Evolutionary conservation across 2,888 invertebrate genomes (phyloP).

Genomic region (Agrotis exclamationis): DNA sequence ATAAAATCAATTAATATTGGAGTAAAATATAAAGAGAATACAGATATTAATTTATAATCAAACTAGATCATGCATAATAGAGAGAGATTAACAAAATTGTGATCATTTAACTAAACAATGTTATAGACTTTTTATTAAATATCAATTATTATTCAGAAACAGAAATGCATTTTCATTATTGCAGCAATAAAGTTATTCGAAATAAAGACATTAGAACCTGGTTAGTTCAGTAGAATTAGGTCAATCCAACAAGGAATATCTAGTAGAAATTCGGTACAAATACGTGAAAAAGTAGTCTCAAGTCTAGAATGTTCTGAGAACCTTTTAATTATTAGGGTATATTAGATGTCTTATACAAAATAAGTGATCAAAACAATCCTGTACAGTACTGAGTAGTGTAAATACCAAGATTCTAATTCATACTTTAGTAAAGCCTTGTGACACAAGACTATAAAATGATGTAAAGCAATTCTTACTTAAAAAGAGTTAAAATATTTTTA

Average conservation of each 20-base stretch:
- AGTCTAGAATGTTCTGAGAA: conserved; percentile 2
- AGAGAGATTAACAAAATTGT: conserved; percentile 58
- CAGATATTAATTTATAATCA: conserved; percentile 72
- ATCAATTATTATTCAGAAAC: conserved; percentile 41
- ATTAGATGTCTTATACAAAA: conserved; percentile 21
- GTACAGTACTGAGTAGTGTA: conserved; percentile 33
- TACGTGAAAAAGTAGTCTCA: conserved; percentile 7
- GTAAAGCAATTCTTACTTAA: conserved; percentile 57
- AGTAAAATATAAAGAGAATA: conserved; percentile 59
- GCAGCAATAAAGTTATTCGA: conserved; percentile 32
- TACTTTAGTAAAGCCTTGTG: conserved; percentile 49
- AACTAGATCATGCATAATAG: conserved; percentile 56
- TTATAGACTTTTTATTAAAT: conserved; percentile 38
- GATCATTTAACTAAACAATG: conserved; percentile 57
- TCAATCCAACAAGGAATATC: neutral
- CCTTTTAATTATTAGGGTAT: neutral
- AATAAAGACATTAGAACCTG: conserved; percentile 54
- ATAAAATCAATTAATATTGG: neutral
- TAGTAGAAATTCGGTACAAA: neutral
- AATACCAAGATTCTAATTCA: conserved; percentile 57
- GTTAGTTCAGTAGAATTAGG: conserved; percentile 17
- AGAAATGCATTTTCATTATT: conserved; percentile 42
- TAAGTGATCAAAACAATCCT: conserved; percentile 34
- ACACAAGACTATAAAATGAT: conserved; percentile 40
- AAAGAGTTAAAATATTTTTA: conserved; percentile 71